Percentiles rank a stretch among this genome's conserved stretches.
Conservation (phyloP, 2,113 vertebrate species). For the Orcinus orca region DNA sequence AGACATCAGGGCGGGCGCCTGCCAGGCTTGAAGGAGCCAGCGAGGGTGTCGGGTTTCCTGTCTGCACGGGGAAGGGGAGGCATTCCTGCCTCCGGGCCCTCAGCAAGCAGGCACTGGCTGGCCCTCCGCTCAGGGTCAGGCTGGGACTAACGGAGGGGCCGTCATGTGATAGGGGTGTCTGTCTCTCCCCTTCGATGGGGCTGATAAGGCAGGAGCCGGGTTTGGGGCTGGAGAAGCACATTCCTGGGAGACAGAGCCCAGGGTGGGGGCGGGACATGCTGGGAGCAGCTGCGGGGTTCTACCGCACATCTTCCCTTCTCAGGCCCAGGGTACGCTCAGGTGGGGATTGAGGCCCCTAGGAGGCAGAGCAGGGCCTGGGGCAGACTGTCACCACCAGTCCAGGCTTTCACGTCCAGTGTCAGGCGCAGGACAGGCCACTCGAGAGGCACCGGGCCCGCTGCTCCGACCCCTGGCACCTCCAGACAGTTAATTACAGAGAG, state of each 20-base stretch:
- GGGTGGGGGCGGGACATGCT: neutral
- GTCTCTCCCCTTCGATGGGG: conserved; percentile 6
- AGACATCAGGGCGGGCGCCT: neutral
- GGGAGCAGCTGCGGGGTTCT: neutral
- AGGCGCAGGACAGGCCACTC: neutral
- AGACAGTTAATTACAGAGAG: neutral
- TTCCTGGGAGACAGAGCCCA: conserved; percentile 34
- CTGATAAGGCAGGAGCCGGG: conserved; percentile 46
- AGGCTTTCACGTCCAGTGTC: neutral
- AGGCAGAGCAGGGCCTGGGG: neutral
- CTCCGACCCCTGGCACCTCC: neutral
- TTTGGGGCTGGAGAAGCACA: neutral
- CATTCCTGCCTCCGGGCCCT: neutral
- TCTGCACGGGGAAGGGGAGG: neutral
- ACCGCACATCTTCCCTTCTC: neutral
- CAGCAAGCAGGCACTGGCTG: neutral
- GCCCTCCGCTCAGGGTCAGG: conserved; percentile 45
- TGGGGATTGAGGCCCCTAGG: neutral
- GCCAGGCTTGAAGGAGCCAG: neutral
- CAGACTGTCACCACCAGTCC: neutral
- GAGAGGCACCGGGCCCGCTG: neutral
- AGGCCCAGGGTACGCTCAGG: neutral
- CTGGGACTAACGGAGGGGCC: neutral
- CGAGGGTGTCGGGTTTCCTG: conserved; percentile 12
- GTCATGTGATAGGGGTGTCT: neutral